Evolutionary conservation across 2,888 invertebrate genomes (phyloP).

Genomic region (Subacronicta megacephala): DNA sequence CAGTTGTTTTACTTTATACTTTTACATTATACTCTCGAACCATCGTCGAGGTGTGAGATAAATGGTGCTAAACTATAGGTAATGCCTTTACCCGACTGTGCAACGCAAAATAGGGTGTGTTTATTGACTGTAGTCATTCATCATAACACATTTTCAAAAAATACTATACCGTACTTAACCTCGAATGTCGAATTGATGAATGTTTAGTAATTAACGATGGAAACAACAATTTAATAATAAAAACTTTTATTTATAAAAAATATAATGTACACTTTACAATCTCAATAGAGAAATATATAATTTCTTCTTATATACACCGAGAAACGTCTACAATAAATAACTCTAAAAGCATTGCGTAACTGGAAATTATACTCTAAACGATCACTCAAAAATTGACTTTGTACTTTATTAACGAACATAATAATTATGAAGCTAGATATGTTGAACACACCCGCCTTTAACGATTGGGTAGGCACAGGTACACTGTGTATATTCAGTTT

Average conservation of each 20-base stretch:
- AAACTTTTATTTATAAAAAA: constrained; percentile 82
- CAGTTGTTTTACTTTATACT: constrained; percentile 24
- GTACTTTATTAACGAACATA: constrained; percentile 58
- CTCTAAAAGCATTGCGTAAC: constrained; percentile 68
- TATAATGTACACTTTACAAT: constrained; percentile 76
- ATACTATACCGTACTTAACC: background rate
- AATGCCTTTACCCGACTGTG: no score
- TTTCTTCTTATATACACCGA: constrained; percentile 71
- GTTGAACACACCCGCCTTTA: constrained; percentile 10
- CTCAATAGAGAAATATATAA: constrained; percentile 81
- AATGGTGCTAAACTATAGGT: no score
- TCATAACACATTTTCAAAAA: background rate
- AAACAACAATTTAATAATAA: constrained; percentile 53
- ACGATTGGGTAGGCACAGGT: background rate
- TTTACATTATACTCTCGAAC: no score
- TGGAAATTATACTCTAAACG: constrained; percentile 55
- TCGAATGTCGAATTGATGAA: background rate
- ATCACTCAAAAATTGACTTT: constrained; percentile 60
- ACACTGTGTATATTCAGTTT: background rate
- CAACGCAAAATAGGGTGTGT: no score
- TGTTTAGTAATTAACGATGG: background rate
- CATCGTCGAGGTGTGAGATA: no score
- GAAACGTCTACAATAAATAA: constrained; percentile 69
- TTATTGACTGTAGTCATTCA: no score
- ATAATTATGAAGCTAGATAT: constrained; percentile 28